Conservation (phyloP, 2,113 vertebrate species). For the Sturnira hondurensis region DNA sequence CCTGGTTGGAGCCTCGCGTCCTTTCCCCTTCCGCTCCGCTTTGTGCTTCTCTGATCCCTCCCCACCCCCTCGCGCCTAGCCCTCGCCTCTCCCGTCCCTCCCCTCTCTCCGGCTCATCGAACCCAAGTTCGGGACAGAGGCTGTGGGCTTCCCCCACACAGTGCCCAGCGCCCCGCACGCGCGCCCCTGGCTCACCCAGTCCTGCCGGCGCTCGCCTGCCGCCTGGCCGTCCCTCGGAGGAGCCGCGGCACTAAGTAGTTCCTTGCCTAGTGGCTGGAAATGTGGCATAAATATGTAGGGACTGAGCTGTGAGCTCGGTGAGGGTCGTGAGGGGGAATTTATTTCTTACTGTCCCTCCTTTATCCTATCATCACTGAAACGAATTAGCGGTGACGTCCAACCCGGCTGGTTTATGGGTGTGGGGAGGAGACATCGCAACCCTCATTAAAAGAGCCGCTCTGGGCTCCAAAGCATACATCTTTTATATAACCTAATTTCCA, state of each 20-base stretch:
- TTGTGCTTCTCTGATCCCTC: constrained; percentile 36
- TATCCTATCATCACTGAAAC: constrained; percentile 81
- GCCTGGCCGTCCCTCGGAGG: constrained; percentile 57
- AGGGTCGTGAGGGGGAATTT: constrained; percentile 83
- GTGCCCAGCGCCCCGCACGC: neutral
- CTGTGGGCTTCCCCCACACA: constrained; percentile 39
- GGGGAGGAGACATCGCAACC: constrained; percentile 81
- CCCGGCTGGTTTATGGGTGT: constrained; percentile 81
- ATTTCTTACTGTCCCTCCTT: constrained; percentile 85
- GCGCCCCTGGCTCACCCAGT: constrained; percentile 56
- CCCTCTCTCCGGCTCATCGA: neutral
- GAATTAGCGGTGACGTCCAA: constrained; percentile 83
- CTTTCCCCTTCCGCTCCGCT: neutral
- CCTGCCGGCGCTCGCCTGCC: neutral
- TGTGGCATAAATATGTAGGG: constrained; percentile 82
- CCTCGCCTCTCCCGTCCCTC: neutral
- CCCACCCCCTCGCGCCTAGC: constrained; percentile 36
- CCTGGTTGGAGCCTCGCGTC: constrained; percentile 27
- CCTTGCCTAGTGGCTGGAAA: constrained; percentile 66
- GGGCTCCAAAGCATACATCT: constrained; percentile 80
- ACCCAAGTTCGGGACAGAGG: constrained; percentile 57
- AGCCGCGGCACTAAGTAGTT: constrained; percentile 51
- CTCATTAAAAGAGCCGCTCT: constrained; percentile 80
- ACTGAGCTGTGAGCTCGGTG: constrained; percentile 77
- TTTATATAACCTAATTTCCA: constrained; percentile 83